Base-by-base conservation (phyloP, 2,113 vertebrate genomes). In the Tupaia tana region DNA sequence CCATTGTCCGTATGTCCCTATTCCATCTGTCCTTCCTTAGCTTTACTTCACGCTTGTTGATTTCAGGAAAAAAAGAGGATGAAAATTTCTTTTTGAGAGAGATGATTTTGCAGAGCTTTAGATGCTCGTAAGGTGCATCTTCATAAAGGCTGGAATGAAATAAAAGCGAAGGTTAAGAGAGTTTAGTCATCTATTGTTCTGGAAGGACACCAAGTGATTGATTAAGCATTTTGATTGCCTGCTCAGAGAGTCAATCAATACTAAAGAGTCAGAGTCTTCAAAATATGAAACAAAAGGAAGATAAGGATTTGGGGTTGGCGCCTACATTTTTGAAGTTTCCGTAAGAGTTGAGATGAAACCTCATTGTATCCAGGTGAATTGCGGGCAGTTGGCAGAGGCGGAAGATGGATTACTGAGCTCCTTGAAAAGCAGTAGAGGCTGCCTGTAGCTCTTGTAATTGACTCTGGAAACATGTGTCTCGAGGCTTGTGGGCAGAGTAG, bases 71-170 rank as follows among this genome's bases (percentile, higher is more conserved):
- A 82, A 19, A n/a, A 29, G 16, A n/a, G 27, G 25, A 67, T 27
- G 74, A 66, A 54, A 95, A 73, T 91, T 85, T 13, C 69, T 96
- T 83, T 84, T 56, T 64, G 67, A 89, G 63, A 94, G 34, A 77
- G 70, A 56, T 27, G 84, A 22, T 80, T 90, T 96, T 94, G 29
- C 59, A 63, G 9, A 63, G 3, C 52, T 58, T 81, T 71, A 74
- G 11, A 74, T 43, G 25, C 27, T 71, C 61, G 74, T 27, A 88
- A 80, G 24, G 59, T 56, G 29, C 25, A 43, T 95, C 64, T 91
- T 97, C 94, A 96, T 92, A 94, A 91, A 87, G 25, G 25, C 9
- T 93, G 18, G 75, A 85, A 97, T 95, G 94, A 94, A 96, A 96
- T 94, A 79, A 93, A 86, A 82, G 82, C 63, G 75, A 94, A 96